Conservation (phyloP, 2,888 invertebrate genomes). For the Sminthurides aquaticus region DNA sequence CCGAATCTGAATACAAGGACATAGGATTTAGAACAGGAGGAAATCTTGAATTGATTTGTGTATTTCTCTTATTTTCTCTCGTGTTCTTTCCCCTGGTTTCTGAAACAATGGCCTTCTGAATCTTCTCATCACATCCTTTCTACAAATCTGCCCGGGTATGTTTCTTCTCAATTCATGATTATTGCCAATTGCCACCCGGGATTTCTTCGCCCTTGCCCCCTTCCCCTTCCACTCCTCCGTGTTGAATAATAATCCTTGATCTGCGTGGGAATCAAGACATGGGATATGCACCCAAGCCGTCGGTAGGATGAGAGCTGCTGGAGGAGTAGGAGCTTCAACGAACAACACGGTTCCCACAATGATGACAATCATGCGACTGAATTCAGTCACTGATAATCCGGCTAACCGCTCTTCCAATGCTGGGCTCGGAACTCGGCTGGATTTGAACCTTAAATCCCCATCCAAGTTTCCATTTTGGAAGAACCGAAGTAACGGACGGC, state of each 20-base stretch:
- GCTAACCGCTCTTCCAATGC: background rate
- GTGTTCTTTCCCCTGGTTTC: too few relatives aligned
- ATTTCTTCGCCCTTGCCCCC: background rate
- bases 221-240: background rate
- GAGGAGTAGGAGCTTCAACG: conserved; percentile 48
- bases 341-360: conserved; percentile 43
- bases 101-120: too few relatives aligned
- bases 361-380: conserved; percentile 40
- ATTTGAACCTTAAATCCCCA: background rate
- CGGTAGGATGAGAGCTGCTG: conserved; percentile 46
- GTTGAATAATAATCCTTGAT: background rate
- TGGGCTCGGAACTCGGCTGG: background rate
- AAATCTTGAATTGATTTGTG: too few relatives aligned
- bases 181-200: too few relatives aligned
- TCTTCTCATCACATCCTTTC: too few relatives aligned
- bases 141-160: too few relatives aligned
- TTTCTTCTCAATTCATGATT: too few relatives aligned
- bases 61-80: too few relatives aligned
- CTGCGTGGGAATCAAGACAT: conserved; percentile 32
- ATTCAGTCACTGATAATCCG: conserved; percentile 29
- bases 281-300: conserved; percentile 42
- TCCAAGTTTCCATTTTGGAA: background rate
- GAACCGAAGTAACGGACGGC: background rate
- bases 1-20: too few relatives aligned
- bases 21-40: too few relatives aligned